Evolutionary conservation across 2,888 invertebrate species (phyloP).

Genomic region (Pecten maximus): DNA sequence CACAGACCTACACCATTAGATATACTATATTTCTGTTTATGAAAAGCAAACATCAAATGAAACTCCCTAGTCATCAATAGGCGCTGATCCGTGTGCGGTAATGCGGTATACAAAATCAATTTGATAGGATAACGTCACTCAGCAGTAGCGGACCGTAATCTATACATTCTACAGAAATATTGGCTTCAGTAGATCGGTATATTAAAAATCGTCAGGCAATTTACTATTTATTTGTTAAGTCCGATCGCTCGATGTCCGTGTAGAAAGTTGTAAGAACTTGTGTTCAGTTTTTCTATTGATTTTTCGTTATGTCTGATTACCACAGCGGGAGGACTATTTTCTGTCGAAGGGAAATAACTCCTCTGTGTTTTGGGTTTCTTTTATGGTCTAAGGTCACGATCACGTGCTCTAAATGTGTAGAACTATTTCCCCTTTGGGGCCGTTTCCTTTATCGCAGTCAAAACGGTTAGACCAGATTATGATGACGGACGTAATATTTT

Average conservation of each 20-base stretch:
- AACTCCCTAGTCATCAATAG: neutral
- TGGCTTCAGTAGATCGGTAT: neutral
- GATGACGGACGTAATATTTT: too few species aligned
- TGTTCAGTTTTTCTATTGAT: too few species aligned
- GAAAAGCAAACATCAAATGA: neutral
- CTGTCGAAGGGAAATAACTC: neutral
- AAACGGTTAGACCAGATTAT: too few species aligned
- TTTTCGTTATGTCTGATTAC: neutral
- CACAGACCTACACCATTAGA: constrained; percentile 5
- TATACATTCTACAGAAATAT: too few species aligned
- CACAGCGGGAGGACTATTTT: neutral
- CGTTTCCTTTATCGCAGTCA: too few species aligned
- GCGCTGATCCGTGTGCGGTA: neutral
- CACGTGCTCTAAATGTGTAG: too few species aligned
- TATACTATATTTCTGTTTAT: neutral
- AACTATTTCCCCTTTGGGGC: too few species aligned
- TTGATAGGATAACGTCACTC: neutral
- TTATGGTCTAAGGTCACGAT: too few species aligned
- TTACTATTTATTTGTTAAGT: neutral
- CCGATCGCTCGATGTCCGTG: too few species aligned
- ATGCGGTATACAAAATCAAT: constrained; percentile 3
- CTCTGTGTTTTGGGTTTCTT: too few species aligned
- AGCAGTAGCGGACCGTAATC: neutral
- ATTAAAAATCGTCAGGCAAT: neutral
- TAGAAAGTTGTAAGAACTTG: too few species aligned